Percentiles rank a stretch among this genome's conserved stretches.
Conservation (phyloP, 2,797 vertebrate species). For the Aplochiton taeniatus region DNA sequence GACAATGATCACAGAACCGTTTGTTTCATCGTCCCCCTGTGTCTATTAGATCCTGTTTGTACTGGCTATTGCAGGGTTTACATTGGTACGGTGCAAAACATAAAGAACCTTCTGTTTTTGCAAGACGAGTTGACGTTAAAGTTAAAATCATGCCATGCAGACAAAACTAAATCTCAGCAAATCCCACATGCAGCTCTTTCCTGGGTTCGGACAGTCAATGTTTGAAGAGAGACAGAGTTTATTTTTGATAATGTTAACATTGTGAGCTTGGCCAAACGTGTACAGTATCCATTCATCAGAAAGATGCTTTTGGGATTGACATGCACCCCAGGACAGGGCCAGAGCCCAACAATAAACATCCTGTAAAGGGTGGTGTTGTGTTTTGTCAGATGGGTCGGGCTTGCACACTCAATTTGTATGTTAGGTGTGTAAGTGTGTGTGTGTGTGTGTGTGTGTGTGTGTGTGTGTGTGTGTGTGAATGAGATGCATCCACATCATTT, state of each 20-base stretch:
- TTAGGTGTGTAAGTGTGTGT: neutral
- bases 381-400: neutral
- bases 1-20: slow-evolving; percentile 28
- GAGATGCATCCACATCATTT: slow-evolving; percentile 17
- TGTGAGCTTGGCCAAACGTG: neutral
- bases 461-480: neutral
- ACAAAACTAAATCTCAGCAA: neutral
- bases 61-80: too few species aligned
- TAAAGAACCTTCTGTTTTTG: too few species aligned
- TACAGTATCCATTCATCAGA: neutral
- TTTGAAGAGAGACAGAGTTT: neutral
- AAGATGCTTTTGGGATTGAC: neutral
- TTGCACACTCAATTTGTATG: neutral
- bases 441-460: slow-evolving; percentile 5
- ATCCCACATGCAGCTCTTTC: neutral
- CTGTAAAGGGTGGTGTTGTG: neutral
- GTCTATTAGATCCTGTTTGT: slow-evolving; percentile 8
- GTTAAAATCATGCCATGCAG: too few species aligned
- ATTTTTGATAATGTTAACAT: neutral
- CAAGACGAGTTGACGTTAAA: too few species aligned
- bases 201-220: neutral
- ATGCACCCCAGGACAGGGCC: neutral
- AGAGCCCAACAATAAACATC: slow-evolving; percentile 4
- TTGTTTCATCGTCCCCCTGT: slow-evolving; percentile 31
- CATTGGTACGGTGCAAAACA: neutral